These are phyloP conservation scores for Clarias magur DNA, from an alignment of 2,113 vertebrate species.

Conservation along the genomic window DNA sequence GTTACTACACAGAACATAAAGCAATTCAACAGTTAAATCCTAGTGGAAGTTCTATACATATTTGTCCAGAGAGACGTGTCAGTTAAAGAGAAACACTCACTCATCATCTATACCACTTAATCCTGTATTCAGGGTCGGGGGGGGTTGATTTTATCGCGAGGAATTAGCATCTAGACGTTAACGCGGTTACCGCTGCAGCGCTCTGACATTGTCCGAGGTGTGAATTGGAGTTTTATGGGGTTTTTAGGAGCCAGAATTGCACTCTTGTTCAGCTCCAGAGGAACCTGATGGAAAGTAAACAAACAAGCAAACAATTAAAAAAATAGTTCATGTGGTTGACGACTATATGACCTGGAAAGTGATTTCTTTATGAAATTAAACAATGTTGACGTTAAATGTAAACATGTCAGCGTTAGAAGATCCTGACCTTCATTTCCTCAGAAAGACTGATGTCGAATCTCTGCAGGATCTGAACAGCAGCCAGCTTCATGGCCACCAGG, in stretches of 20 bases:
- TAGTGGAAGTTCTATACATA: too few relatives aligned
- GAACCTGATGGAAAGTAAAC: neutral
- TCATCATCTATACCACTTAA: too few relatives aligned
- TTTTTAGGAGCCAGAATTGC: neutral
- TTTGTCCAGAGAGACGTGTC: too few relatives aligned
- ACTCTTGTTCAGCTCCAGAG: neutral
- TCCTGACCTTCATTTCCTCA: constrained; percentile 47
- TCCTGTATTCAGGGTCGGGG: too few relatives aligned
- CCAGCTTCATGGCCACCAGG: constrained; percentile 54
- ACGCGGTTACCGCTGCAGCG: neutral
- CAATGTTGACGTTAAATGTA: neutral
- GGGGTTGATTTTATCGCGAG: neutral
- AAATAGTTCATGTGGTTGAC: neutral
- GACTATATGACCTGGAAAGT: too few relatives aligned
- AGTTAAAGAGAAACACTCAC: too few relatives aligned
- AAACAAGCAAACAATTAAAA: neutral
- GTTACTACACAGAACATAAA: too few relatives aligned
- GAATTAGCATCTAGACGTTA: neutral
- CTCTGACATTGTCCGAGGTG: neutral
- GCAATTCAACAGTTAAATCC: too few relatives aligned
- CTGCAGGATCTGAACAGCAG: constrained; percentile 49
- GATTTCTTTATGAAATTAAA: neutral
- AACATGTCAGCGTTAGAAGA: neutral
- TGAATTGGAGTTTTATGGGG: constrained; percentile 23
- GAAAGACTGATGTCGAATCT: constrained; percentile 40